Base-by-base conservation (phyloP, 2,888 invertebrate genomes). In the Mythimna albipuncta region DNA sequence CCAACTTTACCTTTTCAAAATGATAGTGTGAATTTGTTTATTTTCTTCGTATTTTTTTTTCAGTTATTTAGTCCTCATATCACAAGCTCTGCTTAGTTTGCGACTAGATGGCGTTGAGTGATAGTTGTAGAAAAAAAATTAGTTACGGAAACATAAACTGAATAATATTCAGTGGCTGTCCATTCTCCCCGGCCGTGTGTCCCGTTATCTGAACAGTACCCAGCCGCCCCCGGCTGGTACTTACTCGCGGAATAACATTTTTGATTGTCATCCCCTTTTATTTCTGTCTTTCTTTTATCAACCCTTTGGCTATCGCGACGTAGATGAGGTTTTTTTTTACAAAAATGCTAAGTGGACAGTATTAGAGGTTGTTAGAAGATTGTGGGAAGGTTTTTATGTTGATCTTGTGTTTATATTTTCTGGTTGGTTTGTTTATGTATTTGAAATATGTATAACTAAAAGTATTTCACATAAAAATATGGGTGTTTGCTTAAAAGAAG, bases 171-270 rank as follows among this genome's bases (percentile, higher is more conserved):
- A 38, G 7, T 38, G 38, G 63, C 9, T 38, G 0, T 0, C 38
- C n/a, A n/a, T 68, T 44, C 50, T 72, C 2, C 26, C 19, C 0
- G 61, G 0, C 63, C 44, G 85, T 85, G 21, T 70, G 70, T 69
- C 80, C 3, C n/a, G 47, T 77, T 85, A 85, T 85, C 85, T 82
- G 54, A 21, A 21, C 81, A 66, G 73, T 66, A 62, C 79, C 63
- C 65, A 26, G 70, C 72, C 59, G 77, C 82, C 88, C 80, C 75
- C 66, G 75, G 84, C 84, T 81, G 83, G 76, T 77, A 80, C 86
- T 88, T 84, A 84, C 84, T 79, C 75, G 82, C 75, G 84, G 79
- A 89, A 89, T 89, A 89, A 89, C 89, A 89, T 89, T 89, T 89
- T 89, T 89, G 89, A 89, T 89, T 89, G 89, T 89, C 87, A 85